A percentile compares a stretch with the other conserved stretches of the same genome.
Conservation (phyloP, 2,888 invertebrate genomes). For the Candidula unifasciata region DNA sequence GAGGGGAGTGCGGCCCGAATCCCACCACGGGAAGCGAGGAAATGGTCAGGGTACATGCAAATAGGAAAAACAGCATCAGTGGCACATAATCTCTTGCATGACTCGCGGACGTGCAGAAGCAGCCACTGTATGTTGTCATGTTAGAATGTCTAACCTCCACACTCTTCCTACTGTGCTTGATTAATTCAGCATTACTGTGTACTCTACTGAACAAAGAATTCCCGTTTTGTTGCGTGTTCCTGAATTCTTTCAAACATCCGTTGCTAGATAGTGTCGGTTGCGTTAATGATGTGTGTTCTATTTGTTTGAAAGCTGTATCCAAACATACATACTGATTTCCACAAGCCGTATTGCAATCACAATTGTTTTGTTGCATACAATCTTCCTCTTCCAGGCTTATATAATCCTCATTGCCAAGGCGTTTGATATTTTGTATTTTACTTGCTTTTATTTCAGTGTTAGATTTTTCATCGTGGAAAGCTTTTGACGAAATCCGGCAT, state of each 20-base stretch:
- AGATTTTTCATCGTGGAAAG: not conserved
- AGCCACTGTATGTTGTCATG: not conserved
- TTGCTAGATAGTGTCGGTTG: not conserved
- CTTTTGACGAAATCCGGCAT: too few relatives aligned
- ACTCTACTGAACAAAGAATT: not conserved
- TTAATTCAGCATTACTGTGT: not conserved
- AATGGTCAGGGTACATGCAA: constrained; percentile 59
- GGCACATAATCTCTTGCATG: constrained; percentile 54
- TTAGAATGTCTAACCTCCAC: not conserved
- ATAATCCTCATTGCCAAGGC: not conserved
- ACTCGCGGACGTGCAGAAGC: not conserved
- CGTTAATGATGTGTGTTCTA: not conserved
- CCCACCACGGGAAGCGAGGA: constrained; percentile 65
- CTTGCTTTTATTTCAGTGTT: not conserved
- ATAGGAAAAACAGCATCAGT: constrained; percentile 56
- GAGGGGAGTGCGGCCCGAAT: constrained; percentile 61
- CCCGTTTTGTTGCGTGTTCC: not conserved
- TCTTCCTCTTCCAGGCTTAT: not conserved
- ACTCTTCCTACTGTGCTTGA: not conserved
- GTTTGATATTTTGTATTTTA: constrained; percentile 10
- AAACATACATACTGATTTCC: not conserved
- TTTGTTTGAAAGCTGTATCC: not conserved
- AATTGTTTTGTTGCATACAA: not conserved
- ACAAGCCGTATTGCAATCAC: not conserved
- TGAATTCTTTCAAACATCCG: not conserved